Evolutionary conservation across 2,113 vertebrate genomes (phyloP), one percentile per base, ranked within the genome.

Genomic region (Empidonax alnorum): DNA sequence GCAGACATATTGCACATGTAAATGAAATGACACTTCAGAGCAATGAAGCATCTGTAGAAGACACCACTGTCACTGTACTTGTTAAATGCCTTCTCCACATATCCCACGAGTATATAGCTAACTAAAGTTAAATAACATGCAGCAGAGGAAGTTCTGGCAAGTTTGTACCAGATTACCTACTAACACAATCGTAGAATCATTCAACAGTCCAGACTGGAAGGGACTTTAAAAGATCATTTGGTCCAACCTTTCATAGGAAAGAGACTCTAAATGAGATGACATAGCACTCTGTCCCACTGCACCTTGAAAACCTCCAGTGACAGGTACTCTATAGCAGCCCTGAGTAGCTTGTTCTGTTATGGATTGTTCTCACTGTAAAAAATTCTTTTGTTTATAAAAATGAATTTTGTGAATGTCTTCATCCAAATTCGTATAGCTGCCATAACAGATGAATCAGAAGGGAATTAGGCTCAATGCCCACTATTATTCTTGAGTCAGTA

Each of bases 31-130:
- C 24, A 16, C n/a, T 95, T 80, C 7, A 8, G 16, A 90, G 35
- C n/a, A 93, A 23, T 69, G 67, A 88, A 91, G 35, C 52, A 66
- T 69, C 67, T 93, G 67, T n/a, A 78, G 74, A 87, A 76, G 55
- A 85, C 30, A 23, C 41, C 16, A 42, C 20, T 89, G 30, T 66
- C 39, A 37, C 16, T 93, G 15, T 12, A 56, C 10, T 90, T 75
- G 14, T 90, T 94, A 77, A 33, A 33, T 69, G 37, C 22, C 41
- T 79, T 77, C 28, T 55, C 14, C 17, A 49, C 6, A 4, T 67
- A 55, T 61, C 67, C 94, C 23, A 35, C 49, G 30, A 33, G 11
- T 85, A 47, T 79, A 6, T 53, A 61, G 19, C 56, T 92, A 94
- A 59, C 12, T 76, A n/a, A 94, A 79, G 44, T 89, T 90, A 73